phyloP scores from a whole-genome alignment of 2,797 vertebrate genomes.

The Enteromius mattozi region DNA sequence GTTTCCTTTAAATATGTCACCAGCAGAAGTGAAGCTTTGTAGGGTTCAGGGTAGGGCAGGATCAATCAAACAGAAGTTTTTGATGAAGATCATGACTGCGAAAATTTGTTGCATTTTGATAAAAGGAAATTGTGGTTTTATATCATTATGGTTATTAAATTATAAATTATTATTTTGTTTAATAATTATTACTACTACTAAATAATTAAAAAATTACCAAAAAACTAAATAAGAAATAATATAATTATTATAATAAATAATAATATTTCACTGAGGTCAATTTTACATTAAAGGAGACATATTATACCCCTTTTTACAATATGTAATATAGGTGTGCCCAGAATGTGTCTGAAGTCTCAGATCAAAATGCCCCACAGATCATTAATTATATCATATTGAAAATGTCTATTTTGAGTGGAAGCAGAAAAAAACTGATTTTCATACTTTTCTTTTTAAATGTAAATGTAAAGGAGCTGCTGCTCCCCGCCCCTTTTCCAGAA shows the following conservation, averaged over 20 bases:
- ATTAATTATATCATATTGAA: too few relatives aligned
- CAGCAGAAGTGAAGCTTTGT: not conserved
- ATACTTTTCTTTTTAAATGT: too few relatives aligned
- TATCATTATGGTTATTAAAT: not conserved
- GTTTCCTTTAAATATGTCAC: not conserved
- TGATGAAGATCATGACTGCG: not conserved
- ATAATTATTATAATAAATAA: not conserved
- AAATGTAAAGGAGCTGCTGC: too few relatives aligned
- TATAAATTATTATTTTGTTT: not conserved
- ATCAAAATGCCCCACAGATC: too few relatives aligned
- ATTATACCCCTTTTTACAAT: too few relatives aligned
- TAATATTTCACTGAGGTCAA: not conserved
- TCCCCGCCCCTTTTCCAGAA: too few relatives aligned
- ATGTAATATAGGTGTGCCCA: too few relatives aligned
- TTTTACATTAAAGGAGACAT: not conserved
- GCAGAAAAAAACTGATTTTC: too few relatives aligned
- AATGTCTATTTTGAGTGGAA: too few relatives aligned
- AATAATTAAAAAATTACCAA: not conserved
- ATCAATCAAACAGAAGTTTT: not conserved
- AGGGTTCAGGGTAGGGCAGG: not conserved
- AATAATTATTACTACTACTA: not conserved
- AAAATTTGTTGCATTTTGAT: not conserved
- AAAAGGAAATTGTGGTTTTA: not conserved
- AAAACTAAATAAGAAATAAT: not conserved
- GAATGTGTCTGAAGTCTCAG: too few relatives aligned